These are phyloP conservation scores for Torymus aiolomorphi DNA, from an alignment of 2,888 invertebrate species.

Conservation along the genomic window DNA sequence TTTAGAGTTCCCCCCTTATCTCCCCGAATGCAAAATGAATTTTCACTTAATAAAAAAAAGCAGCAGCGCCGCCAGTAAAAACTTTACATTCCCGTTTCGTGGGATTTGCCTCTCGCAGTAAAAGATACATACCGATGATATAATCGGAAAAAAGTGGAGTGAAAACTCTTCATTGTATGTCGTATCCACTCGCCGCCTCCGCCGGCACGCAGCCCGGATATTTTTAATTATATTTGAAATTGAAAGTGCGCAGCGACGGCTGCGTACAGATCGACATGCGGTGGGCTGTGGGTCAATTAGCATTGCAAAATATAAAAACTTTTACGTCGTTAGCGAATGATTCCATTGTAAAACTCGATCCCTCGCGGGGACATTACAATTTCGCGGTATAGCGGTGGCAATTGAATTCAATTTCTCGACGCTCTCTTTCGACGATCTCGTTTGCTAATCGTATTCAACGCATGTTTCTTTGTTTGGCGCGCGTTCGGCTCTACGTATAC, in stretches of 20 bases:
- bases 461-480: too few relatives aligned
- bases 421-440: background rate
- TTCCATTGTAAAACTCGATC: constrained; percentile 28
- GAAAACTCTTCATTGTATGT: background rate
- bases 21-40: too few relatives aligned
- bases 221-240: constrained; percentile 27
- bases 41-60: too few relatives aligned
- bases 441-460: too few relatives aligned
- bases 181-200: too few relatives aligned
- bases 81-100: too few relatives aligned
- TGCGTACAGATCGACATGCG: background rate
- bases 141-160: background rate
- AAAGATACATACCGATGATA: background rate
- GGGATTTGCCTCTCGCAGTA: too few relatives aligned
- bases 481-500: too few relatives aligned
- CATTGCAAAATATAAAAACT: constrained; percentile 33
- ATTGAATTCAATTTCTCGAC: background rate
- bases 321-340: constrained; percentile 20
- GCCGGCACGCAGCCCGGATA: background rate
- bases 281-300: background rate
- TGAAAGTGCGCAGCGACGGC: constrained; percentile 1
- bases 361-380: background rate
- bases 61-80: too few relatives aligned
- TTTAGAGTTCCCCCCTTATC: too few relatives aligned
- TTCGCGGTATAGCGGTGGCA: background rate